Conservation (phyloP, 2,888 invertebrate genomes). For the Linnaemya vulpina region DNA sequence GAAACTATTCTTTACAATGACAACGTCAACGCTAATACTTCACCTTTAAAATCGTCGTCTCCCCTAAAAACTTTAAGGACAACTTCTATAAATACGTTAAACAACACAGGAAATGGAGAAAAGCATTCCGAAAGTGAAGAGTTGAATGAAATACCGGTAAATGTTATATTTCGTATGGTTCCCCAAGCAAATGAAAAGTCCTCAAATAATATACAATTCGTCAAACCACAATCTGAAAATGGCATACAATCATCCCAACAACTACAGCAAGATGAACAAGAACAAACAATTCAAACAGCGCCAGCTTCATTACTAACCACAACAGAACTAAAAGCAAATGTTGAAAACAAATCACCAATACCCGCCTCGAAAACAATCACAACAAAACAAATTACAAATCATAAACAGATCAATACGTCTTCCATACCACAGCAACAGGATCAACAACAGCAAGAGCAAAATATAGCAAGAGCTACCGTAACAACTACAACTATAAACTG, state of each 20-base stretch:
- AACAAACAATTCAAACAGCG: slow-evolving; percentile 12
- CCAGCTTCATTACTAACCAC: slow-evolving; percentile 26
- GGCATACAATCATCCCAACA: slow-evolving; percentile 5
- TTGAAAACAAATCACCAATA: slow-evolving; percentile 46
- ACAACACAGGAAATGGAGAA: slow-evolving; percentile 37
- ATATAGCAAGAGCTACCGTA: slow-evolving; percentile 15
- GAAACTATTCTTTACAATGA: slow-evolving; percentile 24
- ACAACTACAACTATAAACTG: slow-evolving; percentile 33
- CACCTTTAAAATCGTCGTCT: slow-evolving; percentile 67
- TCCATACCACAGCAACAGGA: slow-evolving; percentile 55
- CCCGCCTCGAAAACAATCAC: slow-evolving; percentile 51
- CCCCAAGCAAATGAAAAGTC: slow-evolving; percentile 57
- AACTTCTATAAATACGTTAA: slow-evolving; percentile 53
- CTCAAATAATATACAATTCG: slow-evolving; percentile 58
- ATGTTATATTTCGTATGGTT: slow-evolving; percentile 80
- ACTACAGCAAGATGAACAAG: not conserved
- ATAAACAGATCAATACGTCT: slow-evolving; percentile 70
- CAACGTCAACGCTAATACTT: slow-evolving; percentile 7
- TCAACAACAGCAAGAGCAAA: slow-evolving; percentile 31
- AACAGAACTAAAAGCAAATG: slow-evolving; percentile 43
- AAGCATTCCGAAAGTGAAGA: slow-evolving; percentile 81
- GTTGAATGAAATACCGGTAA: slow-evolving; percentile 82
- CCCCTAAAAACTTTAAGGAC: slow-evolving; percentile 60
- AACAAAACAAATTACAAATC: slow-evolving; percentile 53
- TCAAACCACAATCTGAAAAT: slow-evolving; percentile 53